Evolutionary conservation across 2,888 invertebrate species (phyloP).

Genomic region (Reticulitermes lucifugus): DNA sequence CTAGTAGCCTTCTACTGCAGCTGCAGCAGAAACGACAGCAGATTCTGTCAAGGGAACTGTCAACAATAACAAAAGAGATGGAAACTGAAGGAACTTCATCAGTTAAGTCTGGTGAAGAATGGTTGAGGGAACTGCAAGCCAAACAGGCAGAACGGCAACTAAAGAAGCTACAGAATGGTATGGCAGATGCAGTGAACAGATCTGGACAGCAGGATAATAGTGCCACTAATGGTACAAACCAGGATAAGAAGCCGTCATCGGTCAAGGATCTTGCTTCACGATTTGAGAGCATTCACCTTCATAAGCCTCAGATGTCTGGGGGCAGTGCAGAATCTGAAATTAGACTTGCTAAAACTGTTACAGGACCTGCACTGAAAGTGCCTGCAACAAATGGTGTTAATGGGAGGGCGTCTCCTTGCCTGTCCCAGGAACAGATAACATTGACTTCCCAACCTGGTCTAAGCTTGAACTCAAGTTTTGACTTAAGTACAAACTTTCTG

Average conservation of each 20-base stretch:
- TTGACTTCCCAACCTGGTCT: constrained; percentile 4
- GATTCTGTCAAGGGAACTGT: constrained; percentile 60
- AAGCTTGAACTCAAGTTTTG: neutral
- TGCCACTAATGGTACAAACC: neutral
- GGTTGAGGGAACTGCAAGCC: constrained; percentile 83
- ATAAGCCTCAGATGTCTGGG: constrained; percentile 40
- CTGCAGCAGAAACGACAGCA: constrained; percentile 75
- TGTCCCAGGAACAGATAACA: neutral
- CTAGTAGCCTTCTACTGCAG: constrained; percentile 69
- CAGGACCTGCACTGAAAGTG: neutral
- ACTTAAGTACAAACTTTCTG: constrained; percentile 36
- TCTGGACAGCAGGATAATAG: constrained; percentile 57
- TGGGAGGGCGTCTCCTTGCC: neutral
- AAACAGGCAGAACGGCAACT: constrained; percentile 76
- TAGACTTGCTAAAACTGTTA: constrained; percentile 31
- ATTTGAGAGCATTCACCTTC: constrained; percentile 70
- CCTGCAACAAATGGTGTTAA: constrained; percentile 3
- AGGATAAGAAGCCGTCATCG: constrained; percentile 61
- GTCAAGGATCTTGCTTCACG: constrained; percentile 86
- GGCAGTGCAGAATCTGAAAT: constrained; percentile 10
- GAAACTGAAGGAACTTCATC: constrained; percentile 54
- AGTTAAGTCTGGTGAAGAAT: constrained; percentile 68
- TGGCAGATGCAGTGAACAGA: constrained; percentile 56
- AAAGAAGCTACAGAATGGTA: constrained; percentile 64
- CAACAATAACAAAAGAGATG: constrained; percentile 49